Base-by-base conservation (phyloP, 1,140 invertebrate species). In the Gryllus bimaculatus region DNA sequence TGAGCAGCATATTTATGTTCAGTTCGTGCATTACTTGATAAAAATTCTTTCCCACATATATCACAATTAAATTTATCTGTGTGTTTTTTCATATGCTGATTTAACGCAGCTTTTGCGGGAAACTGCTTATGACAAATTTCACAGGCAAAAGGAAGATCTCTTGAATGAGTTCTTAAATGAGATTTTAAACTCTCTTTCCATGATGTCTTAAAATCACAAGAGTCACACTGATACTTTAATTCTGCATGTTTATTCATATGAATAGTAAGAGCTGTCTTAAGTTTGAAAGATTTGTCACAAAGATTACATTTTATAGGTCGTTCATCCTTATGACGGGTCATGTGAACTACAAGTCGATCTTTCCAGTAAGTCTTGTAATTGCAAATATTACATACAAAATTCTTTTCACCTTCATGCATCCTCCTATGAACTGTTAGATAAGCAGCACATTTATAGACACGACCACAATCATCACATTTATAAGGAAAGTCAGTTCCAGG, bases 311-410 rank as follows among this genome's bases (percentile, higher is more conserved):
- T 80, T 82, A 87, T 86, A 0, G 89, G 89, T 7, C 88, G 85
- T 0, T 83, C 84, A 7, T 85, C 84, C 20, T 83, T 85, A 83
- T 90, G 89, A 8, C 86, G 74, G 8, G 87, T 83, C 47, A 85
- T 81, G 39, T 88, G 87, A 8, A 85, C 84, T 7, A 89, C 86
- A 81, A 89, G 87, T 2, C 88, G 85, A 80, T 86, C 87, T 80
- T 88, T 88, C 8, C 84, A 83, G 47, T 81, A 80, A 78, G 89
- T 87, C 13, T 81, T 82, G 77, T 88, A 88, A 8, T 77, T 74
- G 77, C 81, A 81, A 15, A 66, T 20, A 48, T 66, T 73, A 74
- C 81, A 81, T 80, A 84, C 84, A 82, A 88, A 89, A 8, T 89
- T 89, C 76, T 87, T 83, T 82, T 90, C 88, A 8, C 88, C 84